phyloP scores from a whole-genome alignment of 2,888 invertebrate genomes.

The Drosophila villosipedis region DNA sequence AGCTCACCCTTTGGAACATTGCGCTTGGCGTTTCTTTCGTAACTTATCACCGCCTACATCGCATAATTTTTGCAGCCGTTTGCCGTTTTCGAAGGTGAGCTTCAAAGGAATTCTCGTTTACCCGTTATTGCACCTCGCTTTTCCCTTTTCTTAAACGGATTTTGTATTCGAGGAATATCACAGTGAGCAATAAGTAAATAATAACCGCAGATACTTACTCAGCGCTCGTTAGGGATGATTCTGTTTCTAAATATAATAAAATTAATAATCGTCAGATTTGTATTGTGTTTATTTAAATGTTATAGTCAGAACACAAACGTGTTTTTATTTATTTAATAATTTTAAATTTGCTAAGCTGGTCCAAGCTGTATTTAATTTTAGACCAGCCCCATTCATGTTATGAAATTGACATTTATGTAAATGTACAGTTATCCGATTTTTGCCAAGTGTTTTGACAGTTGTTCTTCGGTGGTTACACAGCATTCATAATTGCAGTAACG shows the following conservation, averaged over 20 bases:
- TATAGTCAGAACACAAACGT: not conserved
- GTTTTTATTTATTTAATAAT: not conserved
- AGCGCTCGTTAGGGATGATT: not conserved
- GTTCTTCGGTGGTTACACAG: slow-evolving; percentile 16
- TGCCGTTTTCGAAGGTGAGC: slow-evolving; percentile 53
- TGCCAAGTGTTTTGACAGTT: slow-evolving; percentile 22
- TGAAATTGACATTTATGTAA: not conserved
- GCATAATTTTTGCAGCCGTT: slow-evolving; percentile 46
- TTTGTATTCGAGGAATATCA: slow-evolving; percentile 16
- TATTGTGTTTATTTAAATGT: not conserved
- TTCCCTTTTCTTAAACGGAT: slow-evolving; percentile 22
- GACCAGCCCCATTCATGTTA: not conserved
- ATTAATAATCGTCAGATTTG: not conserved
- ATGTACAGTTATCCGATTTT: not conserved
- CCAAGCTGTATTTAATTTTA: not conserved
- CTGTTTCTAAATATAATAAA: not conserved
- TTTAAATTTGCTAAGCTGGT: not conserved
- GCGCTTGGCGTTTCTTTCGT: slow-evolving; percentile 57
- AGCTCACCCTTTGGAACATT: slow-evolving; percentile 61
- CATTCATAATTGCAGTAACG: slow-evolving; percentile 37
- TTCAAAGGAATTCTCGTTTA: slow-evolving; percentile 54
- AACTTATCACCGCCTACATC: slow-evolving; percentile 79
- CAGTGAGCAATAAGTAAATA: not conserved
- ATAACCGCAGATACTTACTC: not conserved
- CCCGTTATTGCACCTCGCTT: slow-evolving; percentile 29